Evolutionary conservation across 2,113 vertebrate species (phyloP).

Genomic region (Brienomyrus longianalis): DNA sequence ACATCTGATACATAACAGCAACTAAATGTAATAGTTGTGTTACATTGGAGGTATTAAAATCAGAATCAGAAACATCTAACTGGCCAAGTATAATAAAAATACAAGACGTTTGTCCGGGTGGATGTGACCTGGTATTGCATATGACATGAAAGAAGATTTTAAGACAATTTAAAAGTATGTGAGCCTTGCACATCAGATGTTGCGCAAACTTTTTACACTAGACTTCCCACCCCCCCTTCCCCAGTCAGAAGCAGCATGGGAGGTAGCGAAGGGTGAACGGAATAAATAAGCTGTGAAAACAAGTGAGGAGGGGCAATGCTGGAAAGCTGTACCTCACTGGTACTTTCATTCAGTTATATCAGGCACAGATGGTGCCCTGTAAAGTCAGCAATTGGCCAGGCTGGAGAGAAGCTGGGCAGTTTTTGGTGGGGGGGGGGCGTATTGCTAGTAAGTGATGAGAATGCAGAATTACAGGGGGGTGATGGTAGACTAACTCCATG

Average conservation of each 20-base stretch:
- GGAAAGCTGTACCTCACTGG: background rate
- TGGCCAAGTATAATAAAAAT: background rate
- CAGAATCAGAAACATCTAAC: background rate
- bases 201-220: background rate
- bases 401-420: no score
- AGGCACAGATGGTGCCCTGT: background rate
- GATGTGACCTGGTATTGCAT: background rate
- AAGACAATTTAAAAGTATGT: background rate
- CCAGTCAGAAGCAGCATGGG: background rate
- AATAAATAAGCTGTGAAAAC: background rate
- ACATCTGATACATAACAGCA: background rate
- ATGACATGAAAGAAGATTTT: background rate
- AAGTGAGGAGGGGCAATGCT: background rate
- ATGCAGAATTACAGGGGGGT: background rate
- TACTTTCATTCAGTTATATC: background rate
- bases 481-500: background rate
- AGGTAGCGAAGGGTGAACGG: background rate
- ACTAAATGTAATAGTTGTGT: background rate
- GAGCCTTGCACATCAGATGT: no score
- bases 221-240: background rate
- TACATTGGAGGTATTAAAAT: background rate
- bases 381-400: background rate
- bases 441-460: background rate
- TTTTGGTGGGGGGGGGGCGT: background rate
- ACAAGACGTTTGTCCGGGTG: background rate